These are phyloP conservation scores for Cladopsammia gracilis DNA, from an alignment of 64 coral and sea anemone species.

Conservation along the genomic window DNA sequence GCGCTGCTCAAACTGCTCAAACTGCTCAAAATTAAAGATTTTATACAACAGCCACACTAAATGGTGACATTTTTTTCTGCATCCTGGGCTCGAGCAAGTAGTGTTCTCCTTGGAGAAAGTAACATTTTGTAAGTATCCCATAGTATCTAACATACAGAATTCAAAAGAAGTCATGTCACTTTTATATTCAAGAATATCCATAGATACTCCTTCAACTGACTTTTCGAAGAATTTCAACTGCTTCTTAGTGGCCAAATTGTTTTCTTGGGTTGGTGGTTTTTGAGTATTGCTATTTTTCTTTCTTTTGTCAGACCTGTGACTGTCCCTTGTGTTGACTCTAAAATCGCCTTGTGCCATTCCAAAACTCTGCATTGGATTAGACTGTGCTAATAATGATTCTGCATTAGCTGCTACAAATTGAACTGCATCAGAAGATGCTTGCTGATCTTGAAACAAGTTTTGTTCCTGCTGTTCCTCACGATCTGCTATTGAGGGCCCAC, in stretches of 20 bases:
- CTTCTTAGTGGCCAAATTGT: slow-evolving; percentile 1
- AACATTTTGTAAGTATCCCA: slow-evolving; percentile 46
- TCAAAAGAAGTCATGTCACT: slow-evolving; percentile 30
- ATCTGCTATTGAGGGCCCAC: slow-evolving; percentile 43
- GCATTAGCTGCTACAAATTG: slow-evolving; percentile 22
- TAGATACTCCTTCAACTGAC: slow-evolving; percentile 26
- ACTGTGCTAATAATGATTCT: background rate
- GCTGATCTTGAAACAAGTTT: slow-evolving; percentile 3
- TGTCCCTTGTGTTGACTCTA: slow-evolving; percentile 46
- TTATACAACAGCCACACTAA: background rate
- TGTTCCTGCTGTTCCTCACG: background rate
- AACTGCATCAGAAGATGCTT: slow-evolving; percentile 28
- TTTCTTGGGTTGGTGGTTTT: background rate
- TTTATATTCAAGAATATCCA: slow-evolving; percentile 44
- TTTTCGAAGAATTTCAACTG: slow-evolving; percentile 23
- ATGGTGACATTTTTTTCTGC: background rate
- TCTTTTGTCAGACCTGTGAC: slow-evolving; percentile 54
- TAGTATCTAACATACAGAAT: slow-evolving; percentile 33
- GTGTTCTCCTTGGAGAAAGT: slow-evolving; percentile 16
- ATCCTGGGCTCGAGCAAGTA: slow-evolving; percentile 25
- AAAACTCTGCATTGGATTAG: background rate
- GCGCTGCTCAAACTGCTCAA: background rate
- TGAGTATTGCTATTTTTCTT: slow-evolving; percentile 32
- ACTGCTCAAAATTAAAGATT: background rate
- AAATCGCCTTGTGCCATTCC: slow-evolving; percentile 24